These are phyloP conservation scores for Bellardia bayeri DNA, from an alignment of 2,888 invertebrate genomes.

Conservation along the genomic window DNA sequence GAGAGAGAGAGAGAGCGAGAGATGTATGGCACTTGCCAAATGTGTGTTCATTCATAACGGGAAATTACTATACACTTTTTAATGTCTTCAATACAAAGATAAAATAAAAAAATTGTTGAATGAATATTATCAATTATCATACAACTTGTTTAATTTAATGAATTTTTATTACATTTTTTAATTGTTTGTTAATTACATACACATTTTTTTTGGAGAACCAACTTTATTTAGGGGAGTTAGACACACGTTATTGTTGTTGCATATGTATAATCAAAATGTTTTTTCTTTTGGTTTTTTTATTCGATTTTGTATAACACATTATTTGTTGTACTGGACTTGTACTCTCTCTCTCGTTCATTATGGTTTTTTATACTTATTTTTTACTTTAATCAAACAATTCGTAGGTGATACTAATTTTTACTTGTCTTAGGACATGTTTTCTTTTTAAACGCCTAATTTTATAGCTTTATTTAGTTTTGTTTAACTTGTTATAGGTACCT, in stretches of 20 bases:
- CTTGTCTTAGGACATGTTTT: constrained; percentile 54
- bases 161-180: constrained; percentile 19
- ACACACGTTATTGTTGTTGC: constrained; percentile 19
- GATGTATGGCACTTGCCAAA: constrained; percentile 31
- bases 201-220: neutral
- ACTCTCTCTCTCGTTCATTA: constrained; percentile 19
- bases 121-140: constrained; percentile 40
- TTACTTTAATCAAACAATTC: neutral
- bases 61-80: constrained; percentile 52
- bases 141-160: constrained; percentile 36
- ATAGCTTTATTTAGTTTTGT: neutral
- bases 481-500: neutral
- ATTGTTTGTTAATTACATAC: constrained; percentile 23
- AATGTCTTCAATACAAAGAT: constrained; percentile 21
- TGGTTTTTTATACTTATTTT: constrained; percentile 1
- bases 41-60: constrained; percentile 68
- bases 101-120: constrained; percentile 44
- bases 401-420: constrained; percentile 36
- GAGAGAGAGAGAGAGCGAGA: constrained; percentile 8
- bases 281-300: constrained; percentile 3
- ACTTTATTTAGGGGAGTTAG: constrained; percentile 22
- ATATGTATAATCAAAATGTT: constrained; percentile 4
- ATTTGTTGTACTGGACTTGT: constrained; percentile 1
- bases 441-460: neutral
- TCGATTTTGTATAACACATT: constrained; percentile 12